These are phyloP conservation scores for Sorex fumeus DNA, from an alignment of 2,113 vertebrate species.

Conservation along the genomic window DNA sequence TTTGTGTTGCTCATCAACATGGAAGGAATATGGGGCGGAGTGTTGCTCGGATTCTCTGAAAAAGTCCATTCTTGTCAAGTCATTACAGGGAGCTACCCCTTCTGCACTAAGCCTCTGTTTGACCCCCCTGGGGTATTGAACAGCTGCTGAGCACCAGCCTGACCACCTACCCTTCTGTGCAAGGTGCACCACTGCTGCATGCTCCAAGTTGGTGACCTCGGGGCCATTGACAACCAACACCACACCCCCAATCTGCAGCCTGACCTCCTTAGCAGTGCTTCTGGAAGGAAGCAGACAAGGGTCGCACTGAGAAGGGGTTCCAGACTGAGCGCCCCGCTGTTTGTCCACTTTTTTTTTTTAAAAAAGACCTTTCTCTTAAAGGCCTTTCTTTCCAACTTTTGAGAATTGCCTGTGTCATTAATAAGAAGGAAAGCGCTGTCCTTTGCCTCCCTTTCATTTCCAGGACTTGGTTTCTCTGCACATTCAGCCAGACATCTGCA, in stretches of 20 bases:
- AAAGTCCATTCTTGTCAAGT: background rate
- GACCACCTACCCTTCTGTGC: conserved; percentile 90
- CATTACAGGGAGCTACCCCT: background rate
- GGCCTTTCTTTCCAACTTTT: conserved; percentile 66
- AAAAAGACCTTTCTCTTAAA: conserved; percentile 70
- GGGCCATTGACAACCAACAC: conserved; percentile 94
- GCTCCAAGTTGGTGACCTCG: conserved; percentile 93
- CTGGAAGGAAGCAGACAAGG: conserved; percentile 85
- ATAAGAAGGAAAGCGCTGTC: conserved; percentile 75
- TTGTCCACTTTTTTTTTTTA: conserved; percentile 54
- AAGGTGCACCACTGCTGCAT: conserved; percentile 94
- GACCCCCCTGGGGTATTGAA: background rate
- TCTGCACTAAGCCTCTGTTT: fast-evolving
- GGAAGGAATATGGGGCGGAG: background rate
- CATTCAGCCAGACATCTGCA: conserved; percentile 70
- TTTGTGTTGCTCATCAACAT: background rate
- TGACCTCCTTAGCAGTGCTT: conserved; percentile 94
- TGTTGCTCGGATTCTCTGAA: background rate
- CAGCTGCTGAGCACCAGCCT: background rate
- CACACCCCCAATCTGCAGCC: conserved; percentile 93
- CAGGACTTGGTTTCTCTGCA: conserved; percentile 41
- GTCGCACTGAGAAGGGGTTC: conserved; percentile 60
- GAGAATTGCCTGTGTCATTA: conserved; percentile 79
- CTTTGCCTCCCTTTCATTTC: conserved; percentile 77
- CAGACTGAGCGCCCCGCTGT: conserved; percentile 55